Evolutionary conservation across 2,113 vertebrate genomes (phyloP).

Genomic region (Erinaceus europaeus): DNA sequence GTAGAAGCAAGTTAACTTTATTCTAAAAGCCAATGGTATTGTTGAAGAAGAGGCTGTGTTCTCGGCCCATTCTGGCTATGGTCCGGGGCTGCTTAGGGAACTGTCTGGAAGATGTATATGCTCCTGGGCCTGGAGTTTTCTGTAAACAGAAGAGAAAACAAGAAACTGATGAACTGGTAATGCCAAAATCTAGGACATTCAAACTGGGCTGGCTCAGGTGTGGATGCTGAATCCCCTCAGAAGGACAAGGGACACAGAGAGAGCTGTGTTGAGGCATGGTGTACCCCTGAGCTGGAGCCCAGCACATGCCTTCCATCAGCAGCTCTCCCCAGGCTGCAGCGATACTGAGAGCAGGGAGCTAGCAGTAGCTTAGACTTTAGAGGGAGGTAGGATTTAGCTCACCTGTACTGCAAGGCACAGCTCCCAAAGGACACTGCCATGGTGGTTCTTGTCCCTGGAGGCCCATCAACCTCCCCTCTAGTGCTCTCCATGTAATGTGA

Average conservation of each 20-base stretch:
- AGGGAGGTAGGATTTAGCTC: no score
- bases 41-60: conserved; percentile 80
- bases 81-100: conserved; percentile 68
- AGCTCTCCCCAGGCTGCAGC: not conserved
- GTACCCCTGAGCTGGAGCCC: not conserved
- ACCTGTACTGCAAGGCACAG: not conserved
- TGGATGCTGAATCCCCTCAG: rapidly evolving
- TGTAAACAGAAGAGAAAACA: conserved; percentile 59
- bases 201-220: not conserved
- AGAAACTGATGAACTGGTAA: not conserved
- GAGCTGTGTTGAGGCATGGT: not conserved
- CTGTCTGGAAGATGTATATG: conserved; percentile 73
- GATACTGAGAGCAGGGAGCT: not conserved
- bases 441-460: not conserved
- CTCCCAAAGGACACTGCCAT: not conserved
- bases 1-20: not conserved
- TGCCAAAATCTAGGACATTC: not conserved
- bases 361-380: no score
- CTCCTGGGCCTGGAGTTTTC: conserved; percentile 83
- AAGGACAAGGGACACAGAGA: not conserved
- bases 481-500: not conserved
- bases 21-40: conserved; percentile 77
- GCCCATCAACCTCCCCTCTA: not conserved
- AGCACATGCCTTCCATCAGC: not conserved
- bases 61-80: conserved; percentile 65